A percentile compares a stretch with the other conserved stretches of the same genome.
Conservation (phyloP, 2,113 vertebrate species). For the Stigmatopora argus region DNA sequence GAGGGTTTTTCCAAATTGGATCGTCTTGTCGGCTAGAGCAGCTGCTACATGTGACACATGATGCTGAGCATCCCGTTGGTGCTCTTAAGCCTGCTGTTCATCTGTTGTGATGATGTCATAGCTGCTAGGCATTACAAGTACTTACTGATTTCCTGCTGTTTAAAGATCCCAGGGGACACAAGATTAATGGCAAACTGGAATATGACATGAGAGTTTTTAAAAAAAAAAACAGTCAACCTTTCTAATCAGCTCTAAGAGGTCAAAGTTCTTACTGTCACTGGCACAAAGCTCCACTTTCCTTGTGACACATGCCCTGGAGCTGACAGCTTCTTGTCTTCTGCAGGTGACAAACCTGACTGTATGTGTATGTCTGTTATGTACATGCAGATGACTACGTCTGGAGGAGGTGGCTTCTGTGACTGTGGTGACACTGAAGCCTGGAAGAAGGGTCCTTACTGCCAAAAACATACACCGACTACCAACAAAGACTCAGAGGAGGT, state of each 20-base stretch:
- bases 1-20: conserved; percentile 3
- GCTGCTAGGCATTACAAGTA: not conserved
- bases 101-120: not conserved
- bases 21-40: not conserved
- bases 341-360: conserved; percentile 11
- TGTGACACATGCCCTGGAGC: not conserved
- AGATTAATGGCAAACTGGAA: not conserved
- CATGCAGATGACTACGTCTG: conserved; percentile 91
- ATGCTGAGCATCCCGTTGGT: not conserved
- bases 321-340: conserved; percentile 9
- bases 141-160: not conserved
- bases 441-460: conserved; percentile 92
- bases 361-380: conserved; percentile 5
- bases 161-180: not conserved
- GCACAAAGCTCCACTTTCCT: not conserved
- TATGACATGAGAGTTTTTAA: not conserved
- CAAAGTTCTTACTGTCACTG: conserved; percentile 10
- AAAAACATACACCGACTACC: conserved; percentile 77
- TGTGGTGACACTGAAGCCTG: conserved; percentile 96
- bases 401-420: conserved; percentile 96
- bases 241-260: not conserved
- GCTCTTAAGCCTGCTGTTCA: not conserved
- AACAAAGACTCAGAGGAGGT: conserved; percentile 70
- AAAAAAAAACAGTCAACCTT: not conserved
- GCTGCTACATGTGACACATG: conserved; percentile 3